Conservation (phyloP, 2,888 invertebrate genomes). For the Steinernema carpocapsae region DNA sequence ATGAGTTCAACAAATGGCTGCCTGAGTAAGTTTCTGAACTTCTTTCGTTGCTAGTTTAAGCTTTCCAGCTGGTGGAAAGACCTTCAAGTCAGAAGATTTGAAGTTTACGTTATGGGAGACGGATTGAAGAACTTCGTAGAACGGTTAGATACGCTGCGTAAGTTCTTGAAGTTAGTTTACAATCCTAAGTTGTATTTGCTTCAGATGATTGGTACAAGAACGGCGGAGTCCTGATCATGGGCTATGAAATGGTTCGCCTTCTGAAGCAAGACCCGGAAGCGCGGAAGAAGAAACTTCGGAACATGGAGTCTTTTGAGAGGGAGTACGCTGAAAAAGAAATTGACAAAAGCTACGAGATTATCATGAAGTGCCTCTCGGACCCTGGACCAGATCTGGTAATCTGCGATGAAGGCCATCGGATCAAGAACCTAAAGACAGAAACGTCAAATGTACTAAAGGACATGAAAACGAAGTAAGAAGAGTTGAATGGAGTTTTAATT, state of each 20-base stretch:
- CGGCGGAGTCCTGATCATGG: constrained; percentile 92
- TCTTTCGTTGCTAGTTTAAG: neutral
- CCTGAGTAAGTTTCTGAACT: constrained; percentile 72
- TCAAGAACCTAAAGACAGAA: constrained; percentile 95
- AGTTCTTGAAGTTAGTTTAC: neutral
- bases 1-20: constrained; percentile 96
- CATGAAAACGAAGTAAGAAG: constrained; percentile 80
- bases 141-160: constrained; percentile 33
- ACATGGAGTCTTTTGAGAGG: neutral
- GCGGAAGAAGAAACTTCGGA: neutral
- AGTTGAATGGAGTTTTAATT: neutral
- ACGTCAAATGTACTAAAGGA: constrained; percentile 93
- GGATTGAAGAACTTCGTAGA: constrained; percentile 1
- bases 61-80: neutral
- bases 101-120: constrained; percentile 33
- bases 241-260: constrained; percentile 92
- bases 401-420: constrained; percentile 95
- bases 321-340: neutral
- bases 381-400: constrained; percentile 93
- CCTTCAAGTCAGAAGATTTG: neutral
- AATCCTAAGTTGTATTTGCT: constrained; percentile 49
- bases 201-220: constrained; percentile 81
- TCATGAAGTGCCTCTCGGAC: constrained; percentile 75
- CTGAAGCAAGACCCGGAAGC: constrained; percentile 70
- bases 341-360: constrained; percentile 20